A percentile compares a stretch with the other conserved stretches of the same genome.
Evolutionary conservation across 2,113 vertebrate species (phyloP).

Genomic region (Nothocercus julius): DNA sequence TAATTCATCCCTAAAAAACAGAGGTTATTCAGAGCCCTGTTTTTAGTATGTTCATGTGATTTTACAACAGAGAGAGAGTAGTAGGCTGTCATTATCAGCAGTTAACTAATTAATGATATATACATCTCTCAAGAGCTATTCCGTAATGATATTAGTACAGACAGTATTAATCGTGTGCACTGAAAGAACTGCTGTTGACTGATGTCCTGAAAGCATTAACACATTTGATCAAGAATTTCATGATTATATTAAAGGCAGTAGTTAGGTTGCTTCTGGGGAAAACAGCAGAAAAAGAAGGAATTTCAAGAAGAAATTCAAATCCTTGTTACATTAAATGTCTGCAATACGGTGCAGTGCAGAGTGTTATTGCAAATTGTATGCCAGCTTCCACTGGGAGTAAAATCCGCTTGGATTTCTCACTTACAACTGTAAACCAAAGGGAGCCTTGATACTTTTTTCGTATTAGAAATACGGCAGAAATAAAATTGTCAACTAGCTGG

Average conservation of each 20-base stretch:
- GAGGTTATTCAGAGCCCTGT: not conserved
- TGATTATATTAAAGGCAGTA: slow-evolving; percentile 39
- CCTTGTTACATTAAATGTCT: not conserved
- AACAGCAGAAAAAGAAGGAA: not conserved
- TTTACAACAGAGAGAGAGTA: slow-evolving; percentile 5
- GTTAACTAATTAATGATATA: slow-evolving; percentile 58
- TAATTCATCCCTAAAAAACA: not conserved
- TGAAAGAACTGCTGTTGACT: slow-evolving; percentile 40
- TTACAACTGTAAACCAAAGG: slow-evolving; percentile 29
- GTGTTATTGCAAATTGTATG: not conserved
- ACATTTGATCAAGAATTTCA: slow-evolving; percentile 50
- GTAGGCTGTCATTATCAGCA: slow-evolving; percentile 50
- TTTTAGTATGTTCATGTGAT: not conserved
- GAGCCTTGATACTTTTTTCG: not conserved
- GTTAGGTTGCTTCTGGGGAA: slow-evolving; percentile 27
- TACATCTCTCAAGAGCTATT: slow-evolving; percentile 24
- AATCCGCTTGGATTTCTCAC: slow-evolving; percentile 39
- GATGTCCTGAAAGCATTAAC: slow-evolving; percentile 52
- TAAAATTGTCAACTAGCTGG: slow-evolving; percentile 52
- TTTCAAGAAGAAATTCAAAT: slow-evolving; percentile 7
- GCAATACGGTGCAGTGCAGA: not conserved
- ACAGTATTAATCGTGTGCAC: slow-evolving; percentile 16
- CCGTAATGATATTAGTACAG: slow-evolving; percentile 49
- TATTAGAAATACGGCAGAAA: slow-evolving; percentile 39
- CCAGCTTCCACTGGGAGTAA: slow-evolving; percentile 9